phyloP scores from a whole-genome alignment of 2,113 vertebrate species.

The Neotoma lepida region DNA sequence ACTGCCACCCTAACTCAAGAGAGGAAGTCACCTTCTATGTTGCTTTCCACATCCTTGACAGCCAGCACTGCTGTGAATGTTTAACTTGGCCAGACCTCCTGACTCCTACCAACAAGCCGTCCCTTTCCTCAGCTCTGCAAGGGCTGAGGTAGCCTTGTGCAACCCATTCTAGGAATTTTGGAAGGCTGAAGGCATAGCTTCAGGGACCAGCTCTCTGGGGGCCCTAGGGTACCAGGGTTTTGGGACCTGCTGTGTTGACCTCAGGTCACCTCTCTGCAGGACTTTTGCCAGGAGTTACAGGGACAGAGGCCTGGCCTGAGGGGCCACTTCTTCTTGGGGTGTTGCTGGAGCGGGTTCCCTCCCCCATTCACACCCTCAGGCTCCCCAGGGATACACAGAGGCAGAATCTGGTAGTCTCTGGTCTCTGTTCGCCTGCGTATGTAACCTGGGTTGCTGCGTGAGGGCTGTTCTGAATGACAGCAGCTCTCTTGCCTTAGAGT shows the following conservation, averaged over 20 bases:
- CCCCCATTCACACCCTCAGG: no score
- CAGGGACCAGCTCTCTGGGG: neutral
- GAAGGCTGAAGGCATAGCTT: conserved; percentile 23
- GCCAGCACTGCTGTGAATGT: conserved; percentile 73
- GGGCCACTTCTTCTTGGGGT: no score
- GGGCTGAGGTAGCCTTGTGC: conserved; percentile 77
- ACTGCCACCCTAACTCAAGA: neutral
- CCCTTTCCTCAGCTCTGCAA: conserved; percentile 72
- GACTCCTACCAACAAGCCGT: conserved; percentile 74
- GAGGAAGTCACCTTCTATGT: conserved; percentile 52
- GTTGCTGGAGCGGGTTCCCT: no score
- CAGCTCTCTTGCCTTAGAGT: neutral
- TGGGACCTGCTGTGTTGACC: neutral
- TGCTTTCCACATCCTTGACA: conserved; percentile 79
- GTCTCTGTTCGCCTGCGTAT: neutral
- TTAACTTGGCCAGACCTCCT: conserved; percentile 79
- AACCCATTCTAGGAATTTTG: conserved; percentile 74
- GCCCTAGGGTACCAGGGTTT: neutral
- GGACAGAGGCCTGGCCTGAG: neutral
- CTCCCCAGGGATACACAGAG: neutral
- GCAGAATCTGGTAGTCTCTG: neutral
- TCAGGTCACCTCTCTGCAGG: neutral
- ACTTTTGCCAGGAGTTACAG: neutral
- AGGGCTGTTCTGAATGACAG: neutral
- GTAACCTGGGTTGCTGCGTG: neutral